A percentile compares a stretch with the other conserved stretches of the same genome.
Evolutionary conservation across 1,140 invertebrate species (phyloP).

Genomic region (Drosophila asahinai): DNA sequence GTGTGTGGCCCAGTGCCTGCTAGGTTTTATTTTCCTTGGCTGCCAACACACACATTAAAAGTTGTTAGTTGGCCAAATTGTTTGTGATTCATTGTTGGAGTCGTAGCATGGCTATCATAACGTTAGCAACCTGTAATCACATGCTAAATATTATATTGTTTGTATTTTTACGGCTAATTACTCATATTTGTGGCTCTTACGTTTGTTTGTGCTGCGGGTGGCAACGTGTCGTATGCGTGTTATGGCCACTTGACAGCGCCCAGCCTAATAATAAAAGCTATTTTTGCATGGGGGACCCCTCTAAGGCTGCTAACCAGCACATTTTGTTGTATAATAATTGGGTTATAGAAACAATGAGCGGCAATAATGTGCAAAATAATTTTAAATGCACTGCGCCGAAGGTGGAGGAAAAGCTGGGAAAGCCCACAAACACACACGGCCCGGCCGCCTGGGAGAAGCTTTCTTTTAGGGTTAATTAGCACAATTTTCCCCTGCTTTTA

Average conservation of each 20-base stretch:
- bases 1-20: background rate
- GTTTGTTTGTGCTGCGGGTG: conserved; percentile 15
- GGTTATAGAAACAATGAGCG: conserved; percentile 78
- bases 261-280: conserved; percentile 61
- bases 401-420: conserved; percentile 11
- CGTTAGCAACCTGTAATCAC: conserved; percentile 61
- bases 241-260: conserved; percentile 65
- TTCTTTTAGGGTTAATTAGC: conserved; percentile 83
- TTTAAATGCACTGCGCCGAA: conserved; percentile 64
- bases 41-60: conserved; percentile 48
- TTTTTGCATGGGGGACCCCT: conserved; percentile 53
- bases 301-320: conserved; percentile 12
- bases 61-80: conserved; percentile 74
- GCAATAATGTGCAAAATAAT: conserved; percentile 82
- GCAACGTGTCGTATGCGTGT: conserved; percentile 70
- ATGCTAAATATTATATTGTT: conserved; percentile 67
- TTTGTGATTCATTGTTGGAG: conserved; percentile 71
- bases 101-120: conserved; percentile 61
- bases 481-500: conserved; percentile 82
- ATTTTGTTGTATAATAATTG: conserved; percentile 70
- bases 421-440: conserved; percentile 41
- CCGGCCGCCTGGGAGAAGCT: conserved; percentile 38
- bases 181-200: conserved; percentile 52
- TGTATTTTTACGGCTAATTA: conserved; percentile 76
- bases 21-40: conserved; percentile 38